Base-by-base conservation (phyloP, 2,888 invertebrate genomes). In the Aspidapion aeneum region DNA sequence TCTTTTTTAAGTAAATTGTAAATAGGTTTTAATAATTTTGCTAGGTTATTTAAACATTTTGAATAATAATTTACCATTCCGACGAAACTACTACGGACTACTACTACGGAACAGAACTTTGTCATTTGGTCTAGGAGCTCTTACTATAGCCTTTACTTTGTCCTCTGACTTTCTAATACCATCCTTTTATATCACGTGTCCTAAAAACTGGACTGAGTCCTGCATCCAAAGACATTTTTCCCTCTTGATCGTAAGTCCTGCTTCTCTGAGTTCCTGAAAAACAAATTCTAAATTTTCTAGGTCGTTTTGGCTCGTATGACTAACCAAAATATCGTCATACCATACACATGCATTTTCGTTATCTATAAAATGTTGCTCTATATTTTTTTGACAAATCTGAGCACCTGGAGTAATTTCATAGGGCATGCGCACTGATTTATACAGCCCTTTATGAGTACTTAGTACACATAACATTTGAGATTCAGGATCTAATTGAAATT, bases 361-460 rank as follows among this genome's bases (percentile, higher is more conserved):
- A n/a, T n/a, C n/a, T n/a, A n/a, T n/a, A n/a, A n/a, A n/a, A n/a
- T n/a, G n/a, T n/a, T n/a, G n/a, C n/a, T n/a, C n/a, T n/a, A n/a
- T n/a, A n/a, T n/a, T n/a, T n/a, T n/a, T n/a, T n/a, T n/a, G n/a
- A n/a, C n/a, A n/a, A n/a, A n/a, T n/a, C n/a, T n/a, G n/a, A n/a
- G n/a, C n/a, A n/a, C n/a, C n/a, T n/a, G n/a, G n/a, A n/a, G n/a
- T n/a, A n/a, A n/a, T n/a, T n/a, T n/a, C n/a, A n/a, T n/a, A n/a
- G n/a, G n/a, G n/a, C n/a, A n/a, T n/a, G n/a, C n/a, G n/a, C n/a
- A n/a, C n/a, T n/a, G n/a, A n/a, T n/a, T 65, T 65, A 63, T 69
- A 79, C 1, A 79, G 57, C 0, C 79, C 78, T 22, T 72, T 71
- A 35, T 75, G 75, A 0, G 77, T 78, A 22, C 67, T 70, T 51